A percentile compares a stretch with the other conserved stretches of the same genome.
Evolutionary conservation across 2,797 vertebrate genomes (phyloP).

Genomic region (Anisognathus igniventris): DNA sequence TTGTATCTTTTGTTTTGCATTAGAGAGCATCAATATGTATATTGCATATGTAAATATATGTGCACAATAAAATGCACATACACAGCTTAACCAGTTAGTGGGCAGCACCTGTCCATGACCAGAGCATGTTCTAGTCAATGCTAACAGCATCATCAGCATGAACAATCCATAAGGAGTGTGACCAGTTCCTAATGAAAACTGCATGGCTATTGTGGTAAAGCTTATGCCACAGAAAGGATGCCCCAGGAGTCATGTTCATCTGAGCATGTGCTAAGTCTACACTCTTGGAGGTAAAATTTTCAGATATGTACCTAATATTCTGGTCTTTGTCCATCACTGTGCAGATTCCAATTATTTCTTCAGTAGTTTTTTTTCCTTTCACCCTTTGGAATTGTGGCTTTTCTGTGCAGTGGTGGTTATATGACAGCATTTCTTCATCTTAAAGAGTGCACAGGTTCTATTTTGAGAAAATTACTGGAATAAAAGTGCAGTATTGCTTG

Average conservation of each 20-base stretch:
- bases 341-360: not conserved
- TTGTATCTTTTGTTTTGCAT: not conserved
- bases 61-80: not conserved
- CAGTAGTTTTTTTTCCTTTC: not conserved
- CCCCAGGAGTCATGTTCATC: not conserved
- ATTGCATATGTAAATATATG: not conserved
- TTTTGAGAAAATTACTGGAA: not conserved
- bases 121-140: not conserved
- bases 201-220: not conserved
- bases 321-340: not conserved
- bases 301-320: not conserved
- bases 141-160: not conserved
- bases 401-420: not conserved
- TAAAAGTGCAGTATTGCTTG: not conserved
- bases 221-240: not conserved
- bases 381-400: not conserved
- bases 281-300: not conserved
- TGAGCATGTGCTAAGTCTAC: not conserved
- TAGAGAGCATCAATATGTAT: not conserved
- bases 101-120: not conserved
- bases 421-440: not conserved
- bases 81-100: not conserved
- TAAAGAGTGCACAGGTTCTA: not conserved
- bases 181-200: not conserved
- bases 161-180: not conserved